Conservation (phyloP, 2,888 invertebrate genomes). For the Drosophila niveifrons region DNA sequence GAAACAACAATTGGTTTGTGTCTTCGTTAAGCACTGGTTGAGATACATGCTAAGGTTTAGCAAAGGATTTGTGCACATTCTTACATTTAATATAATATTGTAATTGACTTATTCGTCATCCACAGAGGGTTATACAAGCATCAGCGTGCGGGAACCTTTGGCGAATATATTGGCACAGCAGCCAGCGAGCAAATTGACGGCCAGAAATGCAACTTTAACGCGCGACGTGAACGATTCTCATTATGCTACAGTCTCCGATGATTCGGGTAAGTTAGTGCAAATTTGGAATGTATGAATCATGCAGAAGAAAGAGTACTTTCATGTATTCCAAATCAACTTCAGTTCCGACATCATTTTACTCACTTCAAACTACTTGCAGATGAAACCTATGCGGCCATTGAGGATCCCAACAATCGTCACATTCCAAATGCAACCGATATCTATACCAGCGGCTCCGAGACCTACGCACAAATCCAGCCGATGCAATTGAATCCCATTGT, state of each 20-base stretch:
- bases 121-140: slow-evolving; percentile 95
- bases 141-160: slow-evolving; percentile 95
- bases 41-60: too few species aligned
- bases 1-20: neutral
- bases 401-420: slow-evolving; percentile 88
- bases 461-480: slow-evolving; percentile 93
- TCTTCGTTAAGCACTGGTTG: neutral
- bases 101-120: slow-evolving; percentile 6
- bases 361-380: slow-evolving; percentile 86
- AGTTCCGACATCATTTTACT: neutral
- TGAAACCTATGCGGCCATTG: slow-evolving; percentile 96
- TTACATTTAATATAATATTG: neutral
- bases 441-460: slow-evolving; percentile 93
- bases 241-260: slow-evolving; percentile 96
- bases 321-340: too few species aligned
- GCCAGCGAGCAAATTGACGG: slow-evolving; percentile 82
- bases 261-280: slow-evolving; percentile 88
- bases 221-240: slow-evolving; percentile 88
- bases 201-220: slow-evolving; percentile 83
- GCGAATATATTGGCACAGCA: slow-evolving; percentile 90
- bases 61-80: too few species aligned
- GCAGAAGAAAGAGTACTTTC: too few species aligned
- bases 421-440: slow-evolving; percentile 86
- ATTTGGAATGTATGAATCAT: too few species aligned
- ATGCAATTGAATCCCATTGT: slow-evolving; percentile 85